These are phyloP conservation scores for Mormyrops attenuatus DNA, from an alignment of 2,797 vertebrate genomes.

Conservation along the genomic window DNA sequence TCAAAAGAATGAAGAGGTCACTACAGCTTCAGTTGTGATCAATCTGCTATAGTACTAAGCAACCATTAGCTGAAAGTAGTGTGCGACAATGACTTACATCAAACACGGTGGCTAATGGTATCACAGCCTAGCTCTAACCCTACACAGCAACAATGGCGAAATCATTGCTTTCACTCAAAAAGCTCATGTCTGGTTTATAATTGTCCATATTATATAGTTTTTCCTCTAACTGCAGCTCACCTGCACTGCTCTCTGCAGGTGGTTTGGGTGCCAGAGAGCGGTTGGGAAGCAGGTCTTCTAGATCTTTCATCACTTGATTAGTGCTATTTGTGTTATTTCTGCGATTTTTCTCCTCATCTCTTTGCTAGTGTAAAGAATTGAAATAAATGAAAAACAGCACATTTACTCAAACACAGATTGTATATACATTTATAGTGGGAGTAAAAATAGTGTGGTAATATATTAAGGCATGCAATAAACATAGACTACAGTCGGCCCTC, in stretches of 20 bases:
- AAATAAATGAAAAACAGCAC: neutral
- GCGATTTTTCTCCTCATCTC: slow-evolving; percentile 87
- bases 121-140: no score
- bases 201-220: neutral
- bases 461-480: neutral
- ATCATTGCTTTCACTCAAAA: neutral
- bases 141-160: neutral
- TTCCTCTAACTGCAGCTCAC: slow-evolving; percentile 11
- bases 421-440: neutral
- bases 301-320: slow-evolving; percentile 71
- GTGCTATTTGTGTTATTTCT: slow-evolving; percentile 77
- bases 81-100: neutral
- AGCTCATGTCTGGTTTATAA: neutral
- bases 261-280: slow-evolving; percentile 36
- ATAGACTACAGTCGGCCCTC: neutral
- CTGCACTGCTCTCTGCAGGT: slow-evolving; percentile 18
- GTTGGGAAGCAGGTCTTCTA: slow-evolving; percentile 71
- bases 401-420: neutral
- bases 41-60: neutral
- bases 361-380: slow-evolving; percentile 61
- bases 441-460: neutral
- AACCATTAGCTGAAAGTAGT: neutral
- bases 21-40: neutral
- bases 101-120: neutral
- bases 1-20: slow-evolving; percentile 14